Evolutionary conservation across 1,140 invertebrate genomes (phyloP).

Genomic region (Papilio aristodemus): DNA sequence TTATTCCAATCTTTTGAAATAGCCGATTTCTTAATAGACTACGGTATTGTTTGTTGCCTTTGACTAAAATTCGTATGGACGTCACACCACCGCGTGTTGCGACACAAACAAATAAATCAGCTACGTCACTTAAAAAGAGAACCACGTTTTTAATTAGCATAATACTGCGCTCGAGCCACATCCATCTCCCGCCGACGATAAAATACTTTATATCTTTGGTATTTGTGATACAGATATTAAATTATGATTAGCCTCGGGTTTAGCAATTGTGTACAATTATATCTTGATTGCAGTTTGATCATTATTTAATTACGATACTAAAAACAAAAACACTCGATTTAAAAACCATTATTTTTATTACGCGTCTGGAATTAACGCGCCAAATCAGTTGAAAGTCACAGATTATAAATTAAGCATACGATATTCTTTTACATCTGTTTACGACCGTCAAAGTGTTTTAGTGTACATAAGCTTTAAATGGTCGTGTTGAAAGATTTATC

Average conservation of each 20-base stretch:
- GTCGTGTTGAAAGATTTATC: slow-evolving; percentile 32
- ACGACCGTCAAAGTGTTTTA: slow-evolving; percentile 29
- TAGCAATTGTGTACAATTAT: slow-evolving; percentile 51
- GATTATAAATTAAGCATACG: slow-evolving; percentile 8
- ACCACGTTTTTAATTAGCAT: slow-evolving; percentile 34
- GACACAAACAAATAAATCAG: slow-evolving; percentile 34
- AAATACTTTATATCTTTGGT: slow-evolving; percentile 21
- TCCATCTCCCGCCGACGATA: slow-evolving; percentile 3
- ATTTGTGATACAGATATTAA: slow-evolving; percentile 44
- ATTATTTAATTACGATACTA: slow-evolving; percentile 51
- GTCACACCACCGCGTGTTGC: slow-evolving; percentile 23
- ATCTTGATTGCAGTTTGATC: slow-evolving; percentile 57
- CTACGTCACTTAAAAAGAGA: slow-evolving; percentile 32
- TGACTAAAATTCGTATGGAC: slow-evolving; percentile 27
- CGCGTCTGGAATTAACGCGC: slow-evolving; percentile 1
- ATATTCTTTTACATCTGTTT: slow-evolving; percentile 21
- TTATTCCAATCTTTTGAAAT: slow-evolving; percentile 31
- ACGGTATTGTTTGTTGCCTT: slow-evolving; percentile 23
- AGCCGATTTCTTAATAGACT: slow-evolving; percentile 28
- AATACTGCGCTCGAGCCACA: slow-evolving; percentile 28
- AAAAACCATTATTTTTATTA: slow-evolving; percentile 21
- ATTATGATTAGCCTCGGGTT: slow-evolving; percentile 46
- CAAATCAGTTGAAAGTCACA: slow-evolving; percentile 11
- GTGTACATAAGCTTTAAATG: slow-evolving; percentile 23
- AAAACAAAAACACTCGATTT: slow-evolving; percentile 38